phyloP scores from a whole-genome alignment of 2,113 vertebrate species.

The Phyllostomus discolor region DNA sequence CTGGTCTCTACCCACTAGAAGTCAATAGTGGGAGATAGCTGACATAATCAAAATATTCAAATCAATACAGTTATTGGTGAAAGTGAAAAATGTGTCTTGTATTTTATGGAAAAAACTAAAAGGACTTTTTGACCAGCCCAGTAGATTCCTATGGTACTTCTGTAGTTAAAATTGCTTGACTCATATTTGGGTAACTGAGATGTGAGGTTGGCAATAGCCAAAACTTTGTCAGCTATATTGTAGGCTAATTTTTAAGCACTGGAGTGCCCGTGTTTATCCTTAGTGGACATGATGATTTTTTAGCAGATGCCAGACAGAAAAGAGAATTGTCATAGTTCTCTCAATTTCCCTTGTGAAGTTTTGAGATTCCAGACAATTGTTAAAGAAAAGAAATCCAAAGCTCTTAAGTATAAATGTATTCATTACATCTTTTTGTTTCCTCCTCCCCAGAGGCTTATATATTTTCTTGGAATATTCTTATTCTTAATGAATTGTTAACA shows the following conservation, averaged over 20 bases:
- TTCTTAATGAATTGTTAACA: not conserved
- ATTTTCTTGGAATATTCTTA: not conserved
- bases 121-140: too few relatives aligned
- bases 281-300: constrained; percentile 4
- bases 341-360: constrained; percentile 17
- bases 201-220: not conserved
- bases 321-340: not conserved
- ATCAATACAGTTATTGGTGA: too few relatives aligned
- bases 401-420: not conserved
- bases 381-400: not conserved
- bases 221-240: not conserved
- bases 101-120: too few relatives aligned
- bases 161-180: not conserved
- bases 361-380: not conserved
- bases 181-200: not conserved
- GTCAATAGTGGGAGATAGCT: too few relatives aligned
- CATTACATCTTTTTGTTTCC: not conserved
- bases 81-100: too few relatives aligned
- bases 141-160: not conserved
- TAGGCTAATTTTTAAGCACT: constrained; percentile 12
- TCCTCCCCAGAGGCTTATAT: not conserved
- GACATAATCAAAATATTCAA: too few relatives aligned
- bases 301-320: not conserved
- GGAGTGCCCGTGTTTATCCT: not conserved
- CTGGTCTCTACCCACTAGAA: too few relatives aligned